Evolutionary conservation across 2,797 vertebrate genomes (phyloP).

Genomic region (Acanthis flammea): DNA sequence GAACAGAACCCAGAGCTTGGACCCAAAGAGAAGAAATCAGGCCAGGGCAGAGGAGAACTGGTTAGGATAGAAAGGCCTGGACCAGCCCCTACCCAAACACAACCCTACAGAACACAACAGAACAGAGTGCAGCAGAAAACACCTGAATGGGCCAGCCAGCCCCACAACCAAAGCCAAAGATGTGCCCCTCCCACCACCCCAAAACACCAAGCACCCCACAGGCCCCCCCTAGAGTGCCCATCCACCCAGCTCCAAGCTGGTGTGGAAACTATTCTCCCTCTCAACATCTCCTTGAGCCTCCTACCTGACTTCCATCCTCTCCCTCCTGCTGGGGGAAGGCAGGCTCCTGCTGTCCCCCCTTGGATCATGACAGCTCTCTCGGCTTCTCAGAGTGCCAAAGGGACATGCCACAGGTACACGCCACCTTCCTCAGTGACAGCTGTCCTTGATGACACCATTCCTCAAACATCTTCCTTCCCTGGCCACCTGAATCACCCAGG

Average conservation of each 20-base stretch:
- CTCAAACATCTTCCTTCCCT: background rate
- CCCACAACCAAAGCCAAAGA: background rate
- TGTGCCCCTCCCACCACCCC: background rate
- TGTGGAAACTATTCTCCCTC: background rate
- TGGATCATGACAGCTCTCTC: fast-evolving
- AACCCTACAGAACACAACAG: background rate
- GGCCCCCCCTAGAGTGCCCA: fast-evolving
- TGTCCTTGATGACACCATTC: background rate
- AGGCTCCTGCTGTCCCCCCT: background rate
- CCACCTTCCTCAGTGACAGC: background rate
- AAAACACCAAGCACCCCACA: background rate
- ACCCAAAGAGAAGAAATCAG: background rate
- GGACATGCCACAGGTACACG: background rate
- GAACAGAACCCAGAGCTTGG: background rate
- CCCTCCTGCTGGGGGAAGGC: background rate
- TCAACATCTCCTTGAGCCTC: background rate
- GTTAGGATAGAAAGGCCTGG: background rate
- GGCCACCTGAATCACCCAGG: background rate
- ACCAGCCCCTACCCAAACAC: background rate
- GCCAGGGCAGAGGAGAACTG: background rate
- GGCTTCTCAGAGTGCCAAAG: background rate
- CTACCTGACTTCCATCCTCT: background rate
- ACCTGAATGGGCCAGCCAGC: background rate
- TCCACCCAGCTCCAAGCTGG: background rate
- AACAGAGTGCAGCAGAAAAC: background rate